These are phyloP conservation scores for Gobio occitaniae DNA, from an alignment of 2,797 vertebrate species.

Conservation along the genomic window DNA sequence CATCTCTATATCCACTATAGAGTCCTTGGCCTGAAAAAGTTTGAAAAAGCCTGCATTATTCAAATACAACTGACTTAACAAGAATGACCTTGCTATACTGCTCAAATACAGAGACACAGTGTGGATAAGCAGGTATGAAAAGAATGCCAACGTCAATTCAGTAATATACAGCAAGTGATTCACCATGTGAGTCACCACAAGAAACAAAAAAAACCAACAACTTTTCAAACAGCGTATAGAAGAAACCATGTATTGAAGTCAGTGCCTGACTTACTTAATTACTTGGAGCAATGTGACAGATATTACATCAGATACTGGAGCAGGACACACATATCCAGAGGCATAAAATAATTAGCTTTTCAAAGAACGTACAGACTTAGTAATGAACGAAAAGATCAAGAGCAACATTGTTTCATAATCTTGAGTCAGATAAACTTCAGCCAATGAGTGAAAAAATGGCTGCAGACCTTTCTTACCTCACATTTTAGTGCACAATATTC, in stretches of 20 bases:
- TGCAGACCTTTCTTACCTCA: neutral
- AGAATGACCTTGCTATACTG: neutral
- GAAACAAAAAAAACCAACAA: neutral
- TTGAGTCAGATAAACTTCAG: slow-evolving; percentile 22
- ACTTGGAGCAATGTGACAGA: slow-evolving; percentile 22
- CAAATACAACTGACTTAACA: slow-evolving; percentile 1
- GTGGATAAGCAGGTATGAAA: neutral
- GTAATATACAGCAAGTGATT: neutral
- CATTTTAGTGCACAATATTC: slow-evolving; percentile 6
- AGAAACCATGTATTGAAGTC: slow-evolving; percentile 2
- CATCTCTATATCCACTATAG: neutral
- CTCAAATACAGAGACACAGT: neutral
- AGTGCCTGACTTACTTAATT: neutral
- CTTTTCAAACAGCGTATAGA: neutral
- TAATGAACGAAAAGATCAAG: slow-evolving; percentile 28
- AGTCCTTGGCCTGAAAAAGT: neutral
- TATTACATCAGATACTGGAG: slow-evolving; percentile 24
- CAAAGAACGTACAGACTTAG: neutral
- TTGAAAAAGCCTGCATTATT: too few species aligned
- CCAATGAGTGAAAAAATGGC: neutral
- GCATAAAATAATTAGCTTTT: slow-evolving; percentile 32
- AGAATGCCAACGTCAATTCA: neutral
- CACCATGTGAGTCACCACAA: neutral
- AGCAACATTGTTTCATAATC: slow-evolving; percentile 22
- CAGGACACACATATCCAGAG: neutral